These are phyloP conservation scores for Lemur catta DNA, from an alignment of 2,797 vertebrate species.

Conservation along the genomic window DNA sequence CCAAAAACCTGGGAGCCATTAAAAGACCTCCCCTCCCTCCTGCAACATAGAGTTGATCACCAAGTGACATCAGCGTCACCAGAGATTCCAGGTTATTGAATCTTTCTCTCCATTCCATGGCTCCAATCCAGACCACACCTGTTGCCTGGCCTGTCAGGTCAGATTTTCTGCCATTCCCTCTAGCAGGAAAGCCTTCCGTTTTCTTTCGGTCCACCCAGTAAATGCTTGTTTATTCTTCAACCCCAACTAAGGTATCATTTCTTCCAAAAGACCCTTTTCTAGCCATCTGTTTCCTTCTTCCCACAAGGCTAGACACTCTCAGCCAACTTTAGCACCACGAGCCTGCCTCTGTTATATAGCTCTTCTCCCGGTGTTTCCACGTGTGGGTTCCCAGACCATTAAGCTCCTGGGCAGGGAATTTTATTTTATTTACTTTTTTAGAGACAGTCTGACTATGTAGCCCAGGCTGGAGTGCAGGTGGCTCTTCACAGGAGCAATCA, in stretches of 20 bases:
- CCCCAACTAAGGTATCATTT: neutral
- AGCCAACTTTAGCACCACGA: neutral
- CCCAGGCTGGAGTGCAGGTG: neutral
- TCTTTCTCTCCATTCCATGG: neutral
- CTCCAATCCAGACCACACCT: neutral
- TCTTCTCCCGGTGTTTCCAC: neutral
- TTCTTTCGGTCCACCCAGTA: neutral
- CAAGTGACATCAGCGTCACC: neutral
- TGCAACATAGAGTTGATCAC: neutral
- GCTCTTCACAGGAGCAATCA: neutral
- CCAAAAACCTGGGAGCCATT: neutral
- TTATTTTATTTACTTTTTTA: neutral
- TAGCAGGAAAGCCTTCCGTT: neutral
- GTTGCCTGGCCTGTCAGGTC: neutral
- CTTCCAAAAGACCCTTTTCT: neutral
- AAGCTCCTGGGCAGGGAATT: neutral
- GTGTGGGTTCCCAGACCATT: accelerated
- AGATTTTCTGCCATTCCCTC: neutral
- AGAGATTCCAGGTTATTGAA: neutral
- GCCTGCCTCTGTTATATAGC: neutral
- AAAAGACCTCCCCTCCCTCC: neutral
- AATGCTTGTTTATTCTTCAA: neutral
- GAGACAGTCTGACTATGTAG: neutral
- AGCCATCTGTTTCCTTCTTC: neutral
- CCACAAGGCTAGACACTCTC: neutral